phyloP scores from a whole-genome alignment of 2,113 vertebrate species.

The Clarias gariepinus region DNA sequence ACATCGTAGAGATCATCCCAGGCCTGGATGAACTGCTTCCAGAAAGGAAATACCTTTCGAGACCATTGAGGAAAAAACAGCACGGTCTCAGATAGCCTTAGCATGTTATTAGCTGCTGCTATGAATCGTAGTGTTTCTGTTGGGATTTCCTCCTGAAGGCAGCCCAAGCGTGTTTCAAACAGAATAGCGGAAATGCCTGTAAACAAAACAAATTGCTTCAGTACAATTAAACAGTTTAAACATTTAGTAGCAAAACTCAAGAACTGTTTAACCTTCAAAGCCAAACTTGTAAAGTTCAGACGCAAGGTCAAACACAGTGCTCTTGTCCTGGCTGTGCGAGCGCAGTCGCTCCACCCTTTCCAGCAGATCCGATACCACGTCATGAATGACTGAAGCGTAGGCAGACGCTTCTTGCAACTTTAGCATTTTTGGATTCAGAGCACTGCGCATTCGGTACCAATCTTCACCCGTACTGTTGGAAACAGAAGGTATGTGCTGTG shows the following conservation, averaged over 20 bases:
- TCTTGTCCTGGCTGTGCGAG: conserved; percentile 58
- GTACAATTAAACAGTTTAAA: neutral
- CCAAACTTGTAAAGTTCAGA: conserved; percentile 77
- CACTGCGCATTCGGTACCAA: conserved; percentile 72
- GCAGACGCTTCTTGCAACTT: conserved; percentile 62
- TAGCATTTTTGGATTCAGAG: conserved; percentile 74
- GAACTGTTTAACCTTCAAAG: conserved; percentile 70
- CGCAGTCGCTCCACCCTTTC: conserved; percentile 66
- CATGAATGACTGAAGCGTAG: conserved; percentile 65
- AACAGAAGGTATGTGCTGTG: neutral
- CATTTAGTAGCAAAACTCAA: no score
- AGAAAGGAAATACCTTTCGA: conserved; percentile 68
- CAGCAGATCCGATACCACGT: conserved; percentile 73
- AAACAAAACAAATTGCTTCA: neutral
- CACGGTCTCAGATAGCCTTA: conserved; percentile 60
- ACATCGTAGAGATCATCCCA: conserved; percentile 75
- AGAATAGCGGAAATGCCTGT: conserved; percentile 72
- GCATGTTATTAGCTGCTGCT: conserved; percentile 62
- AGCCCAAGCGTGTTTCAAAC: conserved; percentile 76
- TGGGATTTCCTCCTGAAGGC: conserved; percentile 72
- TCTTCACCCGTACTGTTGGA: conserved; percentile 62
- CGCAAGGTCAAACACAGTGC: conserved; percentile 63
- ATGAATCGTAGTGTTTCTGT: conserved; percentile 72
- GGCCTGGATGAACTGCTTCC: conserved; percentile 70
- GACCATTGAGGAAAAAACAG: conserved; percentile 71